A percentile compares a stretch with the other conserved stretches of the same genome.
Evolutionary conservation across 2,888 invertebrate species (phyloP).

Genomic region (Pollenia labialis): DNA sequence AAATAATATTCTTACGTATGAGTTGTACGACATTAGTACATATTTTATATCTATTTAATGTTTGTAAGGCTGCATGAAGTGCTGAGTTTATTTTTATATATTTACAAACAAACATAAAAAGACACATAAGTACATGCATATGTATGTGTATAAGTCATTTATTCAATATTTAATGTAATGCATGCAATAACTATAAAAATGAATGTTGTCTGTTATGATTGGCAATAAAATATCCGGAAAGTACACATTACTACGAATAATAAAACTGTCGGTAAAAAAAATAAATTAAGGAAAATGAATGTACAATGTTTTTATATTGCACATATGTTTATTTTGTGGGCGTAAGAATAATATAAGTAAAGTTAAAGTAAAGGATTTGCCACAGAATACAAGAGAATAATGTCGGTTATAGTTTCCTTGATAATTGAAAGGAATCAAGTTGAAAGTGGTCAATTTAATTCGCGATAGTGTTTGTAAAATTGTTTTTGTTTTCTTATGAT

Average conservation of each 20-base stretch:
- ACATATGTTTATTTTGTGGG: background rate
- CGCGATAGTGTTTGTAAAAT: no score
- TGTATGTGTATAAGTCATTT: background rate
- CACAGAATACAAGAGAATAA: no score
- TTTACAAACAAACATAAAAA: no score
- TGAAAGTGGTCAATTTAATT: no score
- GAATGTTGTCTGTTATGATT: slow-evolving; percentile 61
- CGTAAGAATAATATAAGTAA: background rate
- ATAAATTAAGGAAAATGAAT: background rate
- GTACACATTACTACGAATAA: slow-evolving; percentile 45
- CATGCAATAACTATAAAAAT: slow-evolving; percentile 59
- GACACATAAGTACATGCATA: background rate
- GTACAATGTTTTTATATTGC: background rate
- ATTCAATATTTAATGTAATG: slow-evolving; percentile 45
- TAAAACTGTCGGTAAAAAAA: slow-evolving; percentile 29
- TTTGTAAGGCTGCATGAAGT: background rate
- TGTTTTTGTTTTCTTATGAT: no score
- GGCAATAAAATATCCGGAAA: slow-evolving; percentile 59
- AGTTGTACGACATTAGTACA: background rate
- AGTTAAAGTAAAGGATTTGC: no score
- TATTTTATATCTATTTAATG: background rate
- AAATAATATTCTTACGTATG: background rate
- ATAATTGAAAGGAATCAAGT: no score
- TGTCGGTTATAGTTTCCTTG: no score
- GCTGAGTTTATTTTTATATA: background rate